These are phyloP conservation scores for Crotophaga sulcirostris DNA, from an alignment of 2,113 vertebrate genomes.

Conservation along the genomic window DNA sequence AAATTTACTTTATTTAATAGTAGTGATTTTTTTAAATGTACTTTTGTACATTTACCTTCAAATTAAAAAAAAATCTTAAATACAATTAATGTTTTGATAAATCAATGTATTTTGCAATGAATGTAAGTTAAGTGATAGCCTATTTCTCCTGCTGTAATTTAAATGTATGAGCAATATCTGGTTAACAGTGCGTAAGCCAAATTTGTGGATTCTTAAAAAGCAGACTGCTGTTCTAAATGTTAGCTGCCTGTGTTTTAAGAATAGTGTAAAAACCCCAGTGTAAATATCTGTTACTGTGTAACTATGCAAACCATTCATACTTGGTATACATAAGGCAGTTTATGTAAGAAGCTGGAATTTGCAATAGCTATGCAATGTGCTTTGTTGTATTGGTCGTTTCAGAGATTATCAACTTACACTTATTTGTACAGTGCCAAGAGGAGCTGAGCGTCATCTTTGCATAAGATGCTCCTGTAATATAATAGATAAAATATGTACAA, in stretches of 20 bases:
- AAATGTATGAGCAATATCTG: slow-evolving; percentile 1
- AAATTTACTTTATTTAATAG: background rate
- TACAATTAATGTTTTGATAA: background rate
- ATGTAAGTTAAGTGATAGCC: background rate
- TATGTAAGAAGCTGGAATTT: background rate
- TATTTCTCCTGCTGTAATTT: slow-evolving; percentile 4
- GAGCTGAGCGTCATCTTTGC: background rate
- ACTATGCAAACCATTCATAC: slow-evolving; percentile 16
- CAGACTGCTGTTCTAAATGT: background rate
- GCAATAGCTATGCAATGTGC: background rate
- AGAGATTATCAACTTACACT: background rate
- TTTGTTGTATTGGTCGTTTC: background rate
- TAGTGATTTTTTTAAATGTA: background rate
- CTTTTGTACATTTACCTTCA: background rate
- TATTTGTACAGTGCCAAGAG: background rate
- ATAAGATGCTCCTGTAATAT: background rate
- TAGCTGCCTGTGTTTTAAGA: background rate
- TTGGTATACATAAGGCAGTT: background rate
- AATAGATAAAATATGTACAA: background rate
- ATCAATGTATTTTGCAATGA: background rate
- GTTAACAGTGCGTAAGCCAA: background rate
- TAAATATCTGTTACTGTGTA: slow-evolving; percentile 6
- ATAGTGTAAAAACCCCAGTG: background rate
- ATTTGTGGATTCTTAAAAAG: background rate
- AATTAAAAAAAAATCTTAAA: background rate